Conservation (phyloP, 2,113 vertebrate species). For the Corythornis vintsioides region DNA sequence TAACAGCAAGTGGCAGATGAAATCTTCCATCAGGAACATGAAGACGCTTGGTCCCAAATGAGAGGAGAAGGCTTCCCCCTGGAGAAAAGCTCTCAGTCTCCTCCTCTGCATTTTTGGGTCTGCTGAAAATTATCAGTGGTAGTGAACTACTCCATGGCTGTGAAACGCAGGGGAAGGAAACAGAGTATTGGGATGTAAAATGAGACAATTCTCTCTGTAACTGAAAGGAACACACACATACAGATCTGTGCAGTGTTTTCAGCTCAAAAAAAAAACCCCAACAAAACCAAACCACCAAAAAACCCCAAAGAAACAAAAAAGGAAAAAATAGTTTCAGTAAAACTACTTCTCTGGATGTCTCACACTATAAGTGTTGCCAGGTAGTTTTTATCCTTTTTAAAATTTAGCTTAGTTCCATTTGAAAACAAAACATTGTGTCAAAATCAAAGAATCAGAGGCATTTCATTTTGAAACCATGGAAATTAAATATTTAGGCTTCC, state of each 20-base stretch:
- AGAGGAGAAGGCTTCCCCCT: background rate
- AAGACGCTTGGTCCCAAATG: background rate
- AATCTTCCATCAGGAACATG: background rate
- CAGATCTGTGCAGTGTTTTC: background rate
- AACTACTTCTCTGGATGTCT: background rate
- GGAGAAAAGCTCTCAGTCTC: background rate
- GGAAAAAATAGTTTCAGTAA: background rate
- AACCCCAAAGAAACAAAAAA: background rate
- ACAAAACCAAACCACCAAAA: background rate
- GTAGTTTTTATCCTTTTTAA: background rate
- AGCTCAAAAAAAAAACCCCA: background rate
- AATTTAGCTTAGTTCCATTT: conserved; percentile 1
- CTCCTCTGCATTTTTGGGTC: background rate
- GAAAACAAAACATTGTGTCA: conserved; percentile 50
- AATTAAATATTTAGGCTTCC: conserved; percentile 49
- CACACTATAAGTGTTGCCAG: background rate
- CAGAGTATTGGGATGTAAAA: background rate
- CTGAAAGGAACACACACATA: background rate
- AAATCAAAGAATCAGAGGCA: conserved; percentile 19
- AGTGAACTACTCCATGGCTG: background rate
- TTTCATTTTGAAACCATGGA: background rate
- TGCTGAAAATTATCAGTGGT: background rate
- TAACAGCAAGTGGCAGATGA: background rate
- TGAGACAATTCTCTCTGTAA: background rate
- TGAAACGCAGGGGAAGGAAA: background rate